Base-by-base conservation (phyloP, 2,113 vertebrate species). In the Speoplatyrhinus poulsoni region DNA sequence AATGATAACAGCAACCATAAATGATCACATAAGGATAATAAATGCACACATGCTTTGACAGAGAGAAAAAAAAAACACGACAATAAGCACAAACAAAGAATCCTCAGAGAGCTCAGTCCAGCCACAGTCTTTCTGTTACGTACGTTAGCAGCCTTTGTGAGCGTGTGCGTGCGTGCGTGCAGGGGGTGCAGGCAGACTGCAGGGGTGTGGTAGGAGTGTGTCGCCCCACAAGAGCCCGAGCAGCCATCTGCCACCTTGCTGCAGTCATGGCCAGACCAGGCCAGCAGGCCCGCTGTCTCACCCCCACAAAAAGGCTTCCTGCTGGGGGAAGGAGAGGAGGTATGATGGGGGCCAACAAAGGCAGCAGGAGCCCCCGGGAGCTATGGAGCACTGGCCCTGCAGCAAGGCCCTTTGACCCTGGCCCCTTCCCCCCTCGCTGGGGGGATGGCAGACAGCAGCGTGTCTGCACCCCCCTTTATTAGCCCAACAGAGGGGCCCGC, bases 201-300 rank as follows among this genome's bases (percentile, higher is more conserved):
- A 66, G 75, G 82, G 65, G 73, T 71, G 80, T 73, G 85, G 72
- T 63, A 9, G 84, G 75, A 84, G 77, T 85, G 87, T 91, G 92
- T 89, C 90, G 89, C 90, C 91, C 88, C 92, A 94, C 92, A 92
- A 91, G 94, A 91, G 90, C 92, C 93, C 90, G 62, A 74, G 80
- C 53, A 85, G 93, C 96, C 95, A 98, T 98, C 96, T 98, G 95
- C 94, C 93, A 86, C 89, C 77, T 67, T 87, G 83, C 76, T 80
- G 71, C 41, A 84, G 83, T 85, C 83, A 67, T 63, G 81, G 58
- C 86, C 85, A 81, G 77, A 61, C 76, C 5, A 79, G 80, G 83
- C 84, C 84, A 87, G 85, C 83, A 82, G 83, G 83, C 82, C 81
- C 26, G 68, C 80, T 82, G 87, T 87, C 80, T 86, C 86, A 68